Evolutionary conservation across 2,888 invertebrate species (phyloP).

Genomic region (Biston stratarius): DNA sequence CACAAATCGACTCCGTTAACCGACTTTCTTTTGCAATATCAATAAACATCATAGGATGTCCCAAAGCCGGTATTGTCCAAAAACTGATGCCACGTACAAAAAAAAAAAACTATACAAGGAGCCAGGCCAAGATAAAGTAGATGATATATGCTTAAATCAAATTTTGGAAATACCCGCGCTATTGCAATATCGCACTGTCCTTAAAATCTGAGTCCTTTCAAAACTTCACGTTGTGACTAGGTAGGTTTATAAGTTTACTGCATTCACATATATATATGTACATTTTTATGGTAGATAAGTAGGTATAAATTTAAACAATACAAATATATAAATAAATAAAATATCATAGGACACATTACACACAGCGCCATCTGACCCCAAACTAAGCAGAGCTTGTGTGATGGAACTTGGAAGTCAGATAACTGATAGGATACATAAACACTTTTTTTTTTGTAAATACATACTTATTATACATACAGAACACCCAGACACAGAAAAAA

Average conservation of each 20-base stretch:
- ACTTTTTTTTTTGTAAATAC: too few species aligned
- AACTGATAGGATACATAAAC: too few species aligned
- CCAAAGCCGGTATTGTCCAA: slow-evolving; percentile 13
- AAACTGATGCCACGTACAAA: slow-evolving; percentile 3
- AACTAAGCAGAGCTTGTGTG: too few species aligned
- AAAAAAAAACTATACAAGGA: slow-evolving; percentile 10
- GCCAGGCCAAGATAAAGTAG: not conserved
- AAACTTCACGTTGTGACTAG: not conserved
- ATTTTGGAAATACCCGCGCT: not conserved
- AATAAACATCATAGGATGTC: slow-evolving; percentile 25
- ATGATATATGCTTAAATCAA: too few species aligned
- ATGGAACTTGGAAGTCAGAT: too few species aligned
- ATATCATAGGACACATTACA: too few species aligned
- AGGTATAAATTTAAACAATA: not conserved
- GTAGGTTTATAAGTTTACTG: not conserved
- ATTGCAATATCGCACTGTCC: slow-evolving; percentile 3
- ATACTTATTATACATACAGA: too few species aligned
- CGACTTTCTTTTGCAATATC: slow-evolving; percentile 29
- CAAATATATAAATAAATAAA: too few species aligned
- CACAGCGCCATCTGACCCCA: too few species aligned
- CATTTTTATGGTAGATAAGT: not conserved
- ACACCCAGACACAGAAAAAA: too few species aligned
- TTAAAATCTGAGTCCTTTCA: not conserved
- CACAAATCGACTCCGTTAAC: slow-evolving; percentile 1
- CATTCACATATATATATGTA: not conserved